Evolutionary conservation across 2,888 invertebrate species (phyloP).

Genomic region (Sarcophaga caerulescens): DNA sequence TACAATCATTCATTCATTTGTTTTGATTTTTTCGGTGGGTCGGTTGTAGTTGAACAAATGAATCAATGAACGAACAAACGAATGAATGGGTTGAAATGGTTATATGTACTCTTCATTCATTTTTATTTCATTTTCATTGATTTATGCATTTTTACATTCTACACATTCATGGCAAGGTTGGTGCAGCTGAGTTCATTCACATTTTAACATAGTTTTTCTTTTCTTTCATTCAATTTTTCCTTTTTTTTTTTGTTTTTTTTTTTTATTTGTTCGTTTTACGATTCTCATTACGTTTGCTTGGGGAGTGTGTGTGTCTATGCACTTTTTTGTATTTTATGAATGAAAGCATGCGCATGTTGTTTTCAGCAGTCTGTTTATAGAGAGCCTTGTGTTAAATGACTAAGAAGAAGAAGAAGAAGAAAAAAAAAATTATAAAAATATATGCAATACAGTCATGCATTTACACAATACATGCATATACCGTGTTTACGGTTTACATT

Average conservation of each 20-base stretch:
- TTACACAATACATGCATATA: slow-evolving; percentile 34
- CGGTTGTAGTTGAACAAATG: not conserved
- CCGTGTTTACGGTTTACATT: slow-evolving; percentile 67
- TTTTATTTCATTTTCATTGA: slow-evolving; percentile 58
- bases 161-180: slow-evolving; percentile 64
- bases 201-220: slow-evolving; percentile 65
- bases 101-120: slow-evolving; percentile 53
- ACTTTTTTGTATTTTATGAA: slow-evolving; percentile 59
- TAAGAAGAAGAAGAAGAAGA: not conserved
- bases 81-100: slow-evolving; percentile 16
- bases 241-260: slow-evolving; percentile 13
- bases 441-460: not conserved
- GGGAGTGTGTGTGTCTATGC: not conserved
- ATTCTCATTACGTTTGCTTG: not conserved
- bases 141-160: slow-evolving; percentile 57
- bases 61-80: not conserved
- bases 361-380: slow-evolving; percentile 42
- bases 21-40: not conserved
- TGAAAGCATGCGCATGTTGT: slow-evolving; percentile 69
- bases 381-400: slow-evolving; percentile 56
- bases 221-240: slow-evolving; percentile 27
- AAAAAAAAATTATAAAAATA: slow-evolving; percentile 20
- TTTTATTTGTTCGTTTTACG: not conserved
- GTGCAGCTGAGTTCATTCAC: slow-evolving; percentile 69
- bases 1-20: slow-evolving; percentile 1